Evolutionary conservation across 2,797 vertebrate species (phyloP).

Genomic region (Acipenser ruthenus): DNA sequence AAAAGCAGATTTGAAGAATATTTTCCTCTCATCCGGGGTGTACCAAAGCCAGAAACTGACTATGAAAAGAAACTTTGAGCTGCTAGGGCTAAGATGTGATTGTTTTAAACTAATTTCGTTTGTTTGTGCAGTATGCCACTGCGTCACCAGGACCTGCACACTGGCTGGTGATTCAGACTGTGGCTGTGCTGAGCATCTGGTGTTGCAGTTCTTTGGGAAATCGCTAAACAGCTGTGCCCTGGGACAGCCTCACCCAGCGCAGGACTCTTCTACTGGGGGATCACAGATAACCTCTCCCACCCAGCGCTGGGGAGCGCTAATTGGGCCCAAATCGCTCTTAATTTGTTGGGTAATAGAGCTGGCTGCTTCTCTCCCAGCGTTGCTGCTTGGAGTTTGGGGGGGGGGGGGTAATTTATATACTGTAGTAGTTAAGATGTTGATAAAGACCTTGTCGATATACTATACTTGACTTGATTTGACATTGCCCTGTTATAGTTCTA

Average conservation of each 20-base stretch:
- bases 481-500: background rate
- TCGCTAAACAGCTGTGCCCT: too few relatives aligned
- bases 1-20: too few relatives aligned
- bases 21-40: too few relatives aligned
- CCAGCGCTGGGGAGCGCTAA: constrained; percentile 8
- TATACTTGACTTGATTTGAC: background rate
- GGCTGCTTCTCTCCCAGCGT: background rate
- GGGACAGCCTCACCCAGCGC: too few relatives aligned
- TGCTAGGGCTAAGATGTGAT: too few relatives aligned
- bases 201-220: background rate
- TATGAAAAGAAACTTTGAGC: too few relatives aligned
- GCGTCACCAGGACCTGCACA: background rate
- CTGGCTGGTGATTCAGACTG: background rate
- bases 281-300: constrained; percentile 11
- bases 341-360: constrained; percentile 21
- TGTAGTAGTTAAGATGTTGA: too few relatives aligned
- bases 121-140: background rate
- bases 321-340: constrained; percentile 14
- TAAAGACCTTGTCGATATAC: background rate
- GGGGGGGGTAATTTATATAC: too few relatives aligned
- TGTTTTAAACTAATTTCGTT: too few relatives aligned
- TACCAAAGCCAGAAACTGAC: too few relatives aligned
- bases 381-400: too few relatives aligned
- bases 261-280: background rate
- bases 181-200: background rate